Base-by-base conservation (phyloP, 1,140 invertebrate species). In the Rhynchophorus ferrugineus region DNA sequence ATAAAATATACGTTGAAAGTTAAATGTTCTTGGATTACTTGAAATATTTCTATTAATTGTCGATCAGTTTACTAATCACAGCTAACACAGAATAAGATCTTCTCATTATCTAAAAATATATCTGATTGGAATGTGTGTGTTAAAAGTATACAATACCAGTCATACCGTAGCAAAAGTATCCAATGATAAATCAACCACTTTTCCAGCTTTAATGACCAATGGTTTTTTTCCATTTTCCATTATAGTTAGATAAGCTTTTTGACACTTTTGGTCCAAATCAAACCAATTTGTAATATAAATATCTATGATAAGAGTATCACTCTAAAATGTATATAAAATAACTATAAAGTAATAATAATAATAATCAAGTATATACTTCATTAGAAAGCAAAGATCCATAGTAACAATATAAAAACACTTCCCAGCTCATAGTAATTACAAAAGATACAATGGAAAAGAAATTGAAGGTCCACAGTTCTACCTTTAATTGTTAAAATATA, bases 221-320 rank as follows among this genome's bases (percentile, higher is more conserved):
- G 38, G 38, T 18, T 9, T 17, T 41, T 41, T 41, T 19, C 14
- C 38, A 41, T 41, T 18, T 9, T 41, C 38, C 38, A 41, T 41
- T 41, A 41, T 41, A 1, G 38, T 41, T 18, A 41, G 11, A 2
- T 18, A 8, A 8, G 38, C 38, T 19, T 41, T 41, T 41, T 41
- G 38, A 19, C 38, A 41, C 20, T 41, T 41, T 3, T 8, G 3
- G 9, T 41, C 38, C 17, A 41, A 41, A 20, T 19, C n/a, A 3
- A 41, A 18, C 38, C 38, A 41, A 2, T 41, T n/a, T 14, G 38
- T 41, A 3, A 41, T 3, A n/a, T 41, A 41, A 18, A 41, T 41
- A n/a, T 41, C 38, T n/a, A 7, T 8, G 17, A 41, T 17, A 18
- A 41, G n/a, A 18, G 38, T 18, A 41, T 14, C 14, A 41, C 17